Base-by-base conservation (phyloP, 1,140 invertebrate genomes). In the Hyles vespertilio region DNA sequence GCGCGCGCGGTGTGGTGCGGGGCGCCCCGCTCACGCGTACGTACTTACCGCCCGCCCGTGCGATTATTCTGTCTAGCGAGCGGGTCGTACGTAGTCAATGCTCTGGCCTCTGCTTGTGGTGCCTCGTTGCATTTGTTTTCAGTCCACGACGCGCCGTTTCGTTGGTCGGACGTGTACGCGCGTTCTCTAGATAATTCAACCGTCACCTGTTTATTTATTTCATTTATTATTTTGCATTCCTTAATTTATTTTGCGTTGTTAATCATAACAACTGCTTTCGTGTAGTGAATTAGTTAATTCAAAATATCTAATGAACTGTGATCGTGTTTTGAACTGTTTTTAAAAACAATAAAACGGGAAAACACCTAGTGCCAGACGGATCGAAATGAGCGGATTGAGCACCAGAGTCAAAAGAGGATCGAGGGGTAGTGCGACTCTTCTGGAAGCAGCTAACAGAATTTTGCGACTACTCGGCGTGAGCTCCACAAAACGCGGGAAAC, bases 361-460 rank as follows among this genome's bases (percentile, higher is more conserved):
- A 60, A 77, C 67, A 71, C 65, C 79, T 74, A 70, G 72, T 81
- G 77, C 77, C 76, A 77, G 80, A 77, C 72, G 74, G 76, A 73
- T 81, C 85, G 86, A 85, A 81, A 90, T 90, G 89, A 90, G 85
- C 67, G 81, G 87, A 79, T 84, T 89, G 82, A 87, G 87, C 74
- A 80, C 86, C 62, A 87, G 84, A 83, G 84, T 84, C 69, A 90
- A 90, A 89, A 81, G 89, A 74, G 84, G 89, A 77, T 90, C 89
- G 80, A 87, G 89, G 77, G 89, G 89, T 71, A 89, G 87, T 79
- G 87, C 88, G 54, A 89, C 89, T 76, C 85, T 90, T 67, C 81
- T 90, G 43, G 89, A 89, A 70, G 88, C 89, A 70, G 89, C 88
- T 47, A 89, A 89, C 79, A 88, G 89, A 74, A 90, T 89, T 81